Base-by-base conservation (phyloP, 1,140 invertebrate species). In the Philotrypesis tridentata region DNA sequence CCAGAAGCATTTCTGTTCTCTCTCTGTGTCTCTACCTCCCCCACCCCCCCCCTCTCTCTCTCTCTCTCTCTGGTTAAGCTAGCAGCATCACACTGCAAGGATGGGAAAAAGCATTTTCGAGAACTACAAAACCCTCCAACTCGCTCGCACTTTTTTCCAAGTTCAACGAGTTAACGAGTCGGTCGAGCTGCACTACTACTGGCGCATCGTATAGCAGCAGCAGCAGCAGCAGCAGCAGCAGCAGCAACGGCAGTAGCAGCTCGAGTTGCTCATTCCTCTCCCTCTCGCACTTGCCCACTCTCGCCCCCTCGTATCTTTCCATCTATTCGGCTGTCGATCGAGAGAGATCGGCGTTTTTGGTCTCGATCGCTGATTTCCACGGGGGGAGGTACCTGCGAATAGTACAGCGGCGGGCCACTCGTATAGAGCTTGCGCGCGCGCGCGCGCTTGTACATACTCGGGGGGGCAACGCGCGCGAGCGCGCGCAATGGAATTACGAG, bases 401-500 rank as follows among this genome's bases (percentile, higher is more conserved):
- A 68, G 63, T 29, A 23, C 17, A 7, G 17, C 40, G 1, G 9
- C 2, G 33, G 37, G 31, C 31, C 68, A 70, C 68, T 70, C 68
- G 68, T 70, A 37, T 77, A 71, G 25, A 29, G 61, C 70, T 74
- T 60, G 31, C n/a, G 25, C n/a, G n/a, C 71, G 65, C 29, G n/a
- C 61, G 11, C 27, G 48, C 67, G 31, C 60, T 71, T 72, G 40
- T 71, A 82, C 74, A 73, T 83, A 65, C 77, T 67, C 79, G 61
- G 25, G 6, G 37, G 27, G 14, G 14, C 33, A 37, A 37, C 33
- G 73, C 63, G 37, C 25, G 33, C 40, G 74, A 55, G 55, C 73
- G 33, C 40, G 74, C 67, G 55, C 73, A 82, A 83, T 83, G 78
- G 79, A 82, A 85, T 85, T 83, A 82, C 82, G 81, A 82, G 82